phyloP scores from a whole-genome alignment of 2,888 invertebrate genomes.

The Dicranocentrus wangi region DNA sequence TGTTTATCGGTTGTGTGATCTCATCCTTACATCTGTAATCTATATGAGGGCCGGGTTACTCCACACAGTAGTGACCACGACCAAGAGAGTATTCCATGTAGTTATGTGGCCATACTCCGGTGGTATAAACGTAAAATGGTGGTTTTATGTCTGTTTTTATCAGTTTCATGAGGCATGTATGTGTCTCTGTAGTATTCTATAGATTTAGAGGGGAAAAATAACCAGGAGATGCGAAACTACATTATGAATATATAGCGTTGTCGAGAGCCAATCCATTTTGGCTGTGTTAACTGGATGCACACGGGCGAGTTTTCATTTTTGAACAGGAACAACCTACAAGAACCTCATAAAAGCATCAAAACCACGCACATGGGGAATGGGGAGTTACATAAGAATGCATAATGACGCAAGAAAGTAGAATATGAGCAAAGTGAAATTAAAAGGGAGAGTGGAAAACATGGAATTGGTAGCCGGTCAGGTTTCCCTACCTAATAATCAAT shows the following conservation, averaged over 20 bases:
- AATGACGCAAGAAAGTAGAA: constrained; percentile 6
- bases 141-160: neutral
- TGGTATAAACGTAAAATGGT: neutral
- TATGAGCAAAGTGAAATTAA: neutral
- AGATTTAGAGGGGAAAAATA: too few species aligned
- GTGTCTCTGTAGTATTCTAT: too few species aligned
- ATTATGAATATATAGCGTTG: too few species aligned
- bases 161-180: neutral
- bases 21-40: constrained; percentile 32
- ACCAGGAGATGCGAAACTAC: too few species aligned
- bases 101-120: constrained; percentile 7
- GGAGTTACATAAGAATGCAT: neutral
- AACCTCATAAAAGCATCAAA: too few species aligned
- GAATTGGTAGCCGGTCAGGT: neutral
- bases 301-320: too few species aligned
- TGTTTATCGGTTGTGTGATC: constrained; percentile 39
- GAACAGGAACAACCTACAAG: too few species aligned
- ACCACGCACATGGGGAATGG: too few species aligned
- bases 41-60: constrained; percentile 10
- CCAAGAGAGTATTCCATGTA: too few species aligned
- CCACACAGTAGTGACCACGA: constrained; percentile 19
- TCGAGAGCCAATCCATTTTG: too few species aligned
- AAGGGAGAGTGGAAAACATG: constrained; percentile 9
- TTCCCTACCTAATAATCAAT: constrained; percentile 24
- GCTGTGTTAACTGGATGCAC: too few species aligned